Conservation (phyloP, 2,113 vertebrate species). For the Bucco capensis region DNA sequence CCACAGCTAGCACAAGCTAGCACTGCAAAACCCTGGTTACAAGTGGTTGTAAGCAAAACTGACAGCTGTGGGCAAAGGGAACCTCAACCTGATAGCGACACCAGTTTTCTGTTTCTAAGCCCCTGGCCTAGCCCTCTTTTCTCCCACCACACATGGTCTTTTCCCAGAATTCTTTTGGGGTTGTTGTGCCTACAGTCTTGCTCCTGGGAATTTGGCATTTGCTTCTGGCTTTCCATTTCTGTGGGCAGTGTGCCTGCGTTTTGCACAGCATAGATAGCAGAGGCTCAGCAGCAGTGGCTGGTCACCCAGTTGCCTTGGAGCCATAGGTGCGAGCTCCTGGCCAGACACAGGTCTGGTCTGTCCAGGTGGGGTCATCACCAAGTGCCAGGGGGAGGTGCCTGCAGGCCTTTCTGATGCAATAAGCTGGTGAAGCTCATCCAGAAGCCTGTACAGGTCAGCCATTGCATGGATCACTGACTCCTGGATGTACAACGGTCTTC, state of each 20-base stretch:
- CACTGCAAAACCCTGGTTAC: background rate
- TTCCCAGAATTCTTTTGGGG: background rate
- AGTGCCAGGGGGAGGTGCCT: too few relatives aligned
- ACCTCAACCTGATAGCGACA: background rate
- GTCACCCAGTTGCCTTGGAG: background rate
- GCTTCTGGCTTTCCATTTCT: background rate
- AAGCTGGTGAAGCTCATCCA: too few relatives aligned
- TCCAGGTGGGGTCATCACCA: too few relatives aligned
- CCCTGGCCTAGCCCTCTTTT: background rate
- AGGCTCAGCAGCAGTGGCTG: background rate
- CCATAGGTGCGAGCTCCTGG: too few relatives aligned
- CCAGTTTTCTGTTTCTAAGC: background rate
- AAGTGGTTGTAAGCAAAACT: background rate
- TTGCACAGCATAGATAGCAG: background rate
- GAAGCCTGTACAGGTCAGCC: too few relatives aligned
- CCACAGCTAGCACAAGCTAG: background rate
- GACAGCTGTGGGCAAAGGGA: background rate
- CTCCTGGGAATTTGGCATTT: background rate
- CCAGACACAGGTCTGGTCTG: too few relatives aligned
- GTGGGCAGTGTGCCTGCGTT: background rate
- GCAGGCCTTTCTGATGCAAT: too few relatives aligned
- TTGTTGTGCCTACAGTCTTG: background rate
- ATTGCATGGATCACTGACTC: too few relatives aligned
- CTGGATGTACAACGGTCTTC: too few relatives aligned
- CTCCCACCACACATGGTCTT: background rate